Percentiles rank a stretch among this genome's conserved stretches.
These are phyloP conservation scores for Yoshiicerus persimilis DNA, from an alignment of 1,140 invertebrate species.

Conservation along the genomic window DNA sequence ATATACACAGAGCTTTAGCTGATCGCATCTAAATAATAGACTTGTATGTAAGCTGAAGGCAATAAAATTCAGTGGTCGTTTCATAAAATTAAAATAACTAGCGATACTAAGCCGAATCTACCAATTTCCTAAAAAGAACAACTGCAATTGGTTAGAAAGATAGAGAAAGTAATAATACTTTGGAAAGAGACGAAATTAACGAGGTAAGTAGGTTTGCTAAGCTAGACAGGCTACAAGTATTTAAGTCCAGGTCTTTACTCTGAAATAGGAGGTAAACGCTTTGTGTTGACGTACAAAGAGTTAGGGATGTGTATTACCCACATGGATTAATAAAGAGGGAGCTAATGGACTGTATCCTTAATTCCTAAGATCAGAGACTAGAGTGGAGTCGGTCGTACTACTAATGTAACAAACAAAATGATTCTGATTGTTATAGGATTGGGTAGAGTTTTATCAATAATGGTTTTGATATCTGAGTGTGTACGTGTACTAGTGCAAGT, in stretches of 20 bases:
- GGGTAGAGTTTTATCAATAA: neutral
- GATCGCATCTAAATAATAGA: too few species aligned
- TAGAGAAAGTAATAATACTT: too few species aligned
- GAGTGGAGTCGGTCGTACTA: neutral
- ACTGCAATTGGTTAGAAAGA: too few species aligned
- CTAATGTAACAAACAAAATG: neutral
- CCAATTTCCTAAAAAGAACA: neutral
- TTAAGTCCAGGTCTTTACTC: neutral
- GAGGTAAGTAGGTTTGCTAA: neutral
- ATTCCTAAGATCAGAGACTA: neutral
- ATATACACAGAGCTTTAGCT: too few species aligned
- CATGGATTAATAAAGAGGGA: neutral
- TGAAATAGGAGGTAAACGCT: neutral
- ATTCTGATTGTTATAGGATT: neutral
- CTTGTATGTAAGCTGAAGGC: too few species aligned
- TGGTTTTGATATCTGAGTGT: too few species aligned
- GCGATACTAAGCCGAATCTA: neutral
- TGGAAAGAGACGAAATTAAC: too few species aligned
- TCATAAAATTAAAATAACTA: neutral
- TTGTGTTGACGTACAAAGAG: neutral
- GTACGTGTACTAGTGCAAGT: neutral
- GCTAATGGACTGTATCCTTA: neutral
- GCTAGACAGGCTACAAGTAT: too few species aligned
- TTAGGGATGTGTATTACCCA: neutral
- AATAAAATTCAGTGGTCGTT: neutral